phyloP scores from a whole-genome alignment of 2,888 invertebrate species.

The Drosophila mimica region DNA sequence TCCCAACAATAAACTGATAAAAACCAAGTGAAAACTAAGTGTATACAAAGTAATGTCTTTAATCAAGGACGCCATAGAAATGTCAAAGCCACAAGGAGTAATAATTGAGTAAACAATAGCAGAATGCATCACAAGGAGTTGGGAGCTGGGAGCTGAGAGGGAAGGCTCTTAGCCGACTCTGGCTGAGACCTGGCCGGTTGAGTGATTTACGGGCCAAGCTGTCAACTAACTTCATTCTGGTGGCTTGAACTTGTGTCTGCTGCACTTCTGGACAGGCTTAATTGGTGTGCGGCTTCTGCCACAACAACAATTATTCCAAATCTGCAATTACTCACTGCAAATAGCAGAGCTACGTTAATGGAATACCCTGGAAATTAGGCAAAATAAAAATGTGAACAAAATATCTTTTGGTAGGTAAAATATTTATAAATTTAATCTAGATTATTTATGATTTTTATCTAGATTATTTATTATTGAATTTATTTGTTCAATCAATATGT shows the following conservation, averaged over 20 bases:
- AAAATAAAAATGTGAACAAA: background rate
- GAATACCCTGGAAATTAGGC: constrained; percentile 14
- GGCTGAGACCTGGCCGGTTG: constrained; percentile 13
- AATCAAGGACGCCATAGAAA: constrained; percentile 46
- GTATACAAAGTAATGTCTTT: constrained; percentile 30
- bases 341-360: background rate
- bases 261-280: constrained; percentile 62
- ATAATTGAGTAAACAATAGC: constrained; percentile 61
- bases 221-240: constrained; percentile 38
- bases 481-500: background rate
- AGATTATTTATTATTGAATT: too few relatives aligned
- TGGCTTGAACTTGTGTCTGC: constrained; percentile 63
- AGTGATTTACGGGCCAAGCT: constrained; percentile 65
- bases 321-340: constrained; percentile 37
- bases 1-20: constrained; percentile 26
- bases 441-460: too few relatives aligned
- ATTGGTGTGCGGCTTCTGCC: constrained; percentile 59
- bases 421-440: background rate
- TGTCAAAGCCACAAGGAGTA: constrained; percentile 49
- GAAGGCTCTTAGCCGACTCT: constrained; percentile 10
- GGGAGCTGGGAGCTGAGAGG: constrained; percentile 19
- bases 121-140: constrained; percentile 41
- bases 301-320: constrained; percentile 20
- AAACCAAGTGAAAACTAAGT: constrained; percentile 28
- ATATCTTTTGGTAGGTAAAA: background rate